A percentile compares a stretch with the other conserved stretches of the same genome.
Conservation (phyloP, 2,888 invertebrate species). For the Chrysina gloriosa region DNA sequence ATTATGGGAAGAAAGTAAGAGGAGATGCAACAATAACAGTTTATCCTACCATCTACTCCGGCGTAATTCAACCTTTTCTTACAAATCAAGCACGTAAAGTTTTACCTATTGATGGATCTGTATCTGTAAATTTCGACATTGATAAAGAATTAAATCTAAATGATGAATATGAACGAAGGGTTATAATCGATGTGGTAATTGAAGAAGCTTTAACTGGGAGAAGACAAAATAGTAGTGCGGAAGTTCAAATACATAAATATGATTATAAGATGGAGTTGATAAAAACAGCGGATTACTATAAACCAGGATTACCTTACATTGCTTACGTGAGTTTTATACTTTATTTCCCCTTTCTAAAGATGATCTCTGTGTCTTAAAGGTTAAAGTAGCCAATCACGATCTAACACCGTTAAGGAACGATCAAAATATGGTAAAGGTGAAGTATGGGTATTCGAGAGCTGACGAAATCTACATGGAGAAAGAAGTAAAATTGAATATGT, state of each 20-base stretch:
- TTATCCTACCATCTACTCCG: slow-evolving; percentile 84
- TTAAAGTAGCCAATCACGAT: slow-evolving; percentile 79
- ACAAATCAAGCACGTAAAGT: slow-evolving; percentile 79
- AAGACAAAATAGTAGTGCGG: slow-evolving; percentile 81
- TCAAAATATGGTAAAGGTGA: slow-evolving; percentile 70
- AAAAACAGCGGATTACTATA: slow-evolving; percentile 87
- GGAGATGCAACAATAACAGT: slow-evolving; percentile 88
- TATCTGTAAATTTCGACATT: slow-evolving; percentile 81
- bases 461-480: slow-evolving; percentile 68
- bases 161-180: slow-evolving; percentile 83
- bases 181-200: slow-evolving; percentile 88
- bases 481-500: slow-evolving; percentile 69
- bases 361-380: slow-evolving; percentile 59
- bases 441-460: slow-evolving; percentile 72
- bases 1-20: slow-evolving; percentile 86
- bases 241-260: slow-evolving; percentile 81
- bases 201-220: slow-evolving; percentile 91
- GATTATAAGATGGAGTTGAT: slow-evolving; percentile 82
- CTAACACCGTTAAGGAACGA: slow-evolving; percentile 73
- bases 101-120: slow-evolving; percentile 71
- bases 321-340: slow-evolving; percentile 75
- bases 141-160: slow-evolving; percentile 79
- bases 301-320: slow-evolving; percentile 86
- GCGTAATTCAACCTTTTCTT: slow-evolving; percentile 82
- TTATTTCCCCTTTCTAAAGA: neutral